These are phyloP conservation scores for Drosophila punjabiensis DNA, from an alignment of 1,140 invertebrate species.

Conservation along the genomic window DNA sequence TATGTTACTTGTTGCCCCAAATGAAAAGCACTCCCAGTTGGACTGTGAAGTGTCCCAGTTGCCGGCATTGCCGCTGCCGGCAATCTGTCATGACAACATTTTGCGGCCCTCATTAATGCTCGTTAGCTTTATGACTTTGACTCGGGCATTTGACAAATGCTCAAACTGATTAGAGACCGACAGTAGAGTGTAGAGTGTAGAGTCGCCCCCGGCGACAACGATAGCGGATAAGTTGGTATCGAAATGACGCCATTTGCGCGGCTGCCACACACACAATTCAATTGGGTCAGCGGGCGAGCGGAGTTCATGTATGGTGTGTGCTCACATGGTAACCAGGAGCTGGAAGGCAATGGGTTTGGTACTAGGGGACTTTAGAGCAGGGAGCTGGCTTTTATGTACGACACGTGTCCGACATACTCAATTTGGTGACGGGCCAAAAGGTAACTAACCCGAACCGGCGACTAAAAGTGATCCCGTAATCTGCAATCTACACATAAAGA, in stretches of 20 bases:
- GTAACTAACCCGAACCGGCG: conserved; percentile 16
- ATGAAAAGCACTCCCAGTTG: not conserved
- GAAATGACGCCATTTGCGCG: conserved; percentile 60
- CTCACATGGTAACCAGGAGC: conserved; percentile 27
- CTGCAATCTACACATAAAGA: conserved; percentile 43
- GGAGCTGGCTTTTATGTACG: conserved; percentile 61
- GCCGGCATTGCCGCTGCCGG: conserved; percentile 11
- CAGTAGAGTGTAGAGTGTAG: conserved; percentile 17
- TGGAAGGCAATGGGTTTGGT: not conserved
- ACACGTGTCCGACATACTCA: conserved; percentile 74
- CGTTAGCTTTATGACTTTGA: conserved; percentile 63
- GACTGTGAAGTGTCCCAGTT: conserved; percentile 8
- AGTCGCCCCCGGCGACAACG: conserved; percentile 27
- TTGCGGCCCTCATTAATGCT: conserved; percentile 50
- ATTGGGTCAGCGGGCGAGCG: conserved; percentile 43
- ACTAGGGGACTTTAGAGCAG: conserved; percentile 29
- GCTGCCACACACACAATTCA: conserved; percentile 30
- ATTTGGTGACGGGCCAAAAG: conserved; percentile 34
- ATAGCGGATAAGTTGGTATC: conserved; percentile 46
- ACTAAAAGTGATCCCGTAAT: conserved; percentile 20
- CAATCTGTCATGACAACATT: conserved; percentile 55
- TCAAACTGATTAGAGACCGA: conserved; percentile 62
- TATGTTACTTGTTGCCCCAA: not conserved
- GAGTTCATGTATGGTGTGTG: not conserved
- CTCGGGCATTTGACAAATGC: conserved; percentile 50